These are phyloP conservation scores for Choloepus hoffmanni DNA, from an alignment of 2,113 vertebrate genomes.

Conservation along the genomic window DNA sequence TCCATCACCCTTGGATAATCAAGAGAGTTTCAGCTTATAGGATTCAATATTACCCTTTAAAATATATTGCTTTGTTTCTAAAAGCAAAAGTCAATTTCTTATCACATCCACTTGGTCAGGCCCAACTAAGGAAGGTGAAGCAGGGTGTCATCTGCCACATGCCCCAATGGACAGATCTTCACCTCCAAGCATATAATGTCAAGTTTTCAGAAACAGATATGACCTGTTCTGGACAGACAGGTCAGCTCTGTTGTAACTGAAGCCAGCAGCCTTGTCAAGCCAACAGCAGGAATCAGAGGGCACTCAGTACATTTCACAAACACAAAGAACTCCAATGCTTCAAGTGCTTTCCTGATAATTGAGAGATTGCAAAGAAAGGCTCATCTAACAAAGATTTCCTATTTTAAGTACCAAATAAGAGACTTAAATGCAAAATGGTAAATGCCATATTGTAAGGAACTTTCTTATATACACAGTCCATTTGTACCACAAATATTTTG, in stretches of 20 bases:
- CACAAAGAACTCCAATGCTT: conserved; percentile 56
- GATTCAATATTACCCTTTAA: not conserved
- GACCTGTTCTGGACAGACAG: not conserved
- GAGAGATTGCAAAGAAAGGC: conserved; percentile 18
- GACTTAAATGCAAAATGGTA: not conserved
- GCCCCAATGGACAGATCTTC: not conserved
- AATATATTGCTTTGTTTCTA: not conserved
- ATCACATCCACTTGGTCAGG: not conserved
- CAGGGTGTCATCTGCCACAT: not conserved
- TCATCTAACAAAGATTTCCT: not conserved
- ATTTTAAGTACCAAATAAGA: not conserved
- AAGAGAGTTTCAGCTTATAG: not conserved
- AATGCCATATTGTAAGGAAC: not conserved
- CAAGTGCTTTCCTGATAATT: not conserved
- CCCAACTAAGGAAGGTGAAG: not conserved
- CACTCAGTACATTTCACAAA: not conserved
- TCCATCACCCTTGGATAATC: not conserved
- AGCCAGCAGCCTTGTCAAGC: not conserved
- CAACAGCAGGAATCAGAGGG: not conserved
- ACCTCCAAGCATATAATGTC: not conserved
- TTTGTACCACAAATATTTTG: not conserved
- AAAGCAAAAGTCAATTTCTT: conserved; percentile 12
- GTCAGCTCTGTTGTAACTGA: not conserved
- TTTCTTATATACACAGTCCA: not conserved
- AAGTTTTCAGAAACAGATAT: not conserved